These are phyloP conservation scores for Brachypteracias leptosomus DNA, from an alignment of 2,113 vertebrate genomes.

Conservation along the genomic window DNA sequence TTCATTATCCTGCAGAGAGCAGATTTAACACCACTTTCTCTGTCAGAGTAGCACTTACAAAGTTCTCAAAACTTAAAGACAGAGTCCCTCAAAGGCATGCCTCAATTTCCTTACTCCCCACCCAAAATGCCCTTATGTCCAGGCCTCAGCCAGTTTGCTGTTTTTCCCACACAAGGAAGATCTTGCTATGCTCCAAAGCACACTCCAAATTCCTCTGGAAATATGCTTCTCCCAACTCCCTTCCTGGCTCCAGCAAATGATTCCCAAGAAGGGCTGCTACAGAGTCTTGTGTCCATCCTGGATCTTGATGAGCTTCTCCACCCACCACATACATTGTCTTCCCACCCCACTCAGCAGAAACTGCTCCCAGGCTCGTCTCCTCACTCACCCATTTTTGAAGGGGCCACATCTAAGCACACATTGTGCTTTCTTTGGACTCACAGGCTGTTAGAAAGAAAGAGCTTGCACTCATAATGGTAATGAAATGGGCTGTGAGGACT, in stretches of 20 bases:
- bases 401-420: rapidly evolving
- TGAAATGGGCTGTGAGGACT: background rate
- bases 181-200: background rate
- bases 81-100: background rate
- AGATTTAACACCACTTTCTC: background rate
- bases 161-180: background rate
- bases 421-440: background rate
- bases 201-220: background rate
- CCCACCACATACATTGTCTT: background rate
- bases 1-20: background rate
- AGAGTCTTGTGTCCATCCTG: background rate
- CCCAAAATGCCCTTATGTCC: background rate
- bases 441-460: background rate
- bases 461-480: background rate
- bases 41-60: background rate
- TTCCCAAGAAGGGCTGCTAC: background rate
- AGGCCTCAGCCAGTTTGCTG: background rate
- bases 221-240: background rate
- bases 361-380: background rate
- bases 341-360: background rate
- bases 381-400: background rate
- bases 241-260: background rate
- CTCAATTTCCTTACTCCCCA: background rate
- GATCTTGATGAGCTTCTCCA: background rate
- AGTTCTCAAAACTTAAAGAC: background rate